A percentile compares a stretch with the other conserved stretches of the same genome.
These are phyloP conservation scores for Sylvicola fuscatus DNA, from an alignment of 2,888 invertebrate genomes.

Conservation along the genomic window DNA sequence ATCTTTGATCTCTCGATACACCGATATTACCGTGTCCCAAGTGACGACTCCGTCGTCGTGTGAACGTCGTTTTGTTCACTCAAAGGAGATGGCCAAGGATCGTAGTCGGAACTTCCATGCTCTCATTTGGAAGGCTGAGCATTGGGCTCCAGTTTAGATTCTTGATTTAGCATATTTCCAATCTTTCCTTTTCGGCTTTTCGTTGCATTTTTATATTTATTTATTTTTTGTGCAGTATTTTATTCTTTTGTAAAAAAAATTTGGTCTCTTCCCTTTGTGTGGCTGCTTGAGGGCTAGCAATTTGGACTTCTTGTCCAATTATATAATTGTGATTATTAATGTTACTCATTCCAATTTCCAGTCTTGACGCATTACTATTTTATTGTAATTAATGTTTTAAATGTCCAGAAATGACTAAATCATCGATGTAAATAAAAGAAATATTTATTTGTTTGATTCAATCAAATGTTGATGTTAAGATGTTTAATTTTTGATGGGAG, in stretches of 20 bases:
- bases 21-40: slow-evolving; percentile 28
- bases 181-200: neutral
- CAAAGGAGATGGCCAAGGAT: slow-evolving; percentile 6
- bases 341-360: too few species aligned
- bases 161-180: neutral
- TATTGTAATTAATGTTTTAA: too few species aligned
- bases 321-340: too few species aligned
- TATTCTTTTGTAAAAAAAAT: neutral
- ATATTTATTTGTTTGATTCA: too few species aligned
- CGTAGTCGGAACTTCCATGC: slow-evolving; percentile 34
- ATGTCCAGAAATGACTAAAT: too few species aligned
- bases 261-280: too few species aligned
- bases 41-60: slow-evolving; percentile 19
- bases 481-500: too few species aligned
- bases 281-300: too few species aligned
- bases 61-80: slow-evolving; percentile 1
- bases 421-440: too few species aligned
- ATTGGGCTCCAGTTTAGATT: slow-evolving; percentile 29
- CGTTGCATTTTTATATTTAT: neutral
- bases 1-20: slow-evolving; percentile 44
- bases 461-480: too few species aligned
- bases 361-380: too few species aligned
- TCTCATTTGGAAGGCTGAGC: slow-evolving; percentile 48
- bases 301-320: too few species aligned
- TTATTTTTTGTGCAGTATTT: neutral